Conservation (phyloP, 2,113 vertebrate species). For the Paraplagusia blochii region DNA sequence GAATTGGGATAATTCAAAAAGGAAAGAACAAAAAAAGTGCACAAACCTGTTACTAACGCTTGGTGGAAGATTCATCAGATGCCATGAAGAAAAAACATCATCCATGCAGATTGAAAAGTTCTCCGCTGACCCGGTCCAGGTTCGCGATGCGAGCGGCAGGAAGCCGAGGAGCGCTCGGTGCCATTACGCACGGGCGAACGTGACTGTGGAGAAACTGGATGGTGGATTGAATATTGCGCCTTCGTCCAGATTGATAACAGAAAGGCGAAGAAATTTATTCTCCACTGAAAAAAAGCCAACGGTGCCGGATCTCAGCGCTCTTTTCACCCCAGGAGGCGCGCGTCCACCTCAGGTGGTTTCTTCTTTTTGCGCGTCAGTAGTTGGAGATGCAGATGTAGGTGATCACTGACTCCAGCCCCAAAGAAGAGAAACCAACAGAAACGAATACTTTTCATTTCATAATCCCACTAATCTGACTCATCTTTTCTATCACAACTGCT, state of each 20-base stretch:
- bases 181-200: conserved; percentile 46
- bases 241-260: background rate
- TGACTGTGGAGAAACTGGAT: conserved; percentile 20
- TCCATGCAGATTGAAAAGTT: conserved; percentile 57
- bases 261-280: too few species aligned
- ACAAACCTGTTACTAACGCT: conserved; percentile 61
- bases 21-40: background rate
- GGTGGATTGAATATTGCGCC: background rate
- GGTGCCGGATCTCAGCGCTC: too few species aligned
- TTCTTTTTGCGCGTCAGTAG: conserved; percentile 8
- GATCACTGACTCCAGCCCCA: background rate
- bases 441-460: background rate
- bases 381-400: background rate
- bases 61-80: conserved; percentile 51
- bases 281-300: too few species aligned
- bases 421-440: background rate
- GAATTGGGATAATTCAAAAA: background rate
- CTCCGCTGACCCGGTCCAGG: conserved; percentile 34
- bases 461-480: background rate
- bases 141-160: background rate
- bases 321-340: conserved; percentile 15
- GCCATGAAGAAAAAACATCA: conserved; percentile 42
- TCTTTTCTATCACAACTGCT: background rate
- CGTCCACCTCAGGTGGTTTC: conserved; percentile 29
- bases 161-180: conserved; percentile 43